Evolutionary conservation across 2,888 invertebrate species (phyloP).

Genomic region (Macrophya annulata): DNA sequence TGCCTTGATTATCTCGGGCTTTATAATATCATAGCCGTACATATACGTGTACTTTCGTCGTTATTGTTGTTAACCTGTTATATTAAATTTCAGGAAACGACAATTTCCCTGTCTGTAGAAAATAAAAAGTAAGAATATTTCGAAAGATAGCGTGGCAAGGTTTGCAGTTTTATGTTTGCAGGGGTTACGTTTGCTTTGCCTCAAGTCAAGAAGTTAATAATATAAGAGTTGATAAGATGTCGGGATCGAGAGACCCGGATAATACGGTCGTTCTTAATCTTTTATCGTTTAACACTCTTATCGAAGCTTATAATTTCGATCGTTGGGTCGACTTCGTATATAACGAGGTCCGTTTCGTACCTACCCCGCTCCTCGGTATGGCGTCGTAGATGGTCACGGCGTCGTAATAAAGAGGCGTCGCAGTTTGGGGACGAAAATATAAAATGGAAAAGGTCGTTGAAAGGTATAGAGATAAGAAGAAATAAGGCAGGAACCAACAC

Average conservation of each 20-base stretch:
- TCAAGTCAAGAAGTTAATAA: background rate
- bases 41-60: background rate
- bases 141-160: background rate
- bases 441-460: slow-evolving; percentile 49
- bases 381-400: slow-evolving; percentile 48
- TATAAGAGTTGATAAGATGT: slow-evolving; percentile 11
- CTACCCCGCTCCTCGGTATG: slow-evolving; percentile 57
- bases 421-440: slow-evolving; percentile 47
- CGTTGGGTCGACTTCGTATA: slow-evolving; percentile 42
- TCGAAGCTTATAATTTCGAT: slow-evolving; percentile 50
- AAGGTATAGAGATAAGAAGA: slow-evolving; percentile 49
- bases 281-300: slow-evolving; percentile 42
- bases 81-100: background rate
- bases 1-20: background rate
- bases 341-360: slow-evolving; percentile 52
- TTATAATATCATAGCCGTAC: no score
- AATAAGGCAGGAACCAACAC: slow-evolving; percentile 29
- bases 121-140: background rate
- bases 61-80: background rate
- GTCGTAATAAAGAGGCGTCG: slow-evolving; percentile 34
- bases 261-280: slow-evolving; percentile 38
- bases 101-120: background rate
- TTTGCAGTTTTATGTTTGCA: background rate
- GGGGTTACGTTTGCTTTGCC: background rate
- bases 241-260: slow-evolving; percentile 19